phyloP scores from a whole-genome alignment of 2,888 invertebrate genomes.

The Pristionchus japonicus region DNA sequence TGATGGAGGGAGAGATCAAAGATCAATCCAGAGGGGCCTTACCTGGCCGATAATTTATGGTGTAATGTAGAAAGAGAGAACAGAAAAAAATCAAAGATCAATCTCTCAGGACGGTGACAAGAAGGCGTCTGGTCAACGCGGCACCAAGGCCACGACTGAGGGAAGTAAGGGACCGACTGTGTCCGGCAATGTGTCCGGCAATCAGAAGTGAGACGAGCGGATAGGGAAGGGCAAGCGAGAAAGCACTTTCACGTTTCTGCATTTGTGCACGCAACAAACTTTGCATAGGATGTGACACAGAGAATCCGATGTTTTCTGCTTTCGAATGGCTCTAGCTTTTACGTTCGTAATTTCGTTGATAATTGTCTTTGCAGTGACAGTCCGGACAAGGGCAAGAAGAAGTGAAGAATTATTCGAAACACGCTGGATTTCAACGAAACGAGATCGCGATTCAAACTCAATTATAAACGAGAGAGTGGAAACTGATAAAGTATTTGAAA shows the following conservation, averaged over 20 bases:
- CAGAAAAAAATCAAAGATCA: constrained; percentile 30
- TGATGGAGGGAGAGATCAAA: not conserved
- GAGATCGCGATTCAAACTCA: constrained; percentile 10
- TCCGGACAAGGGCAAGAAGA: not conserved
- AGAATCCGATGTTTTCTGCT: not conserved
- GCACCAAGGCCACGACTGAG: not conserved
- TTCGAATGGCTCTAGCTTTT: not conserved
- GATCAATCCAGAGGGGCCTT: too few species aligned
- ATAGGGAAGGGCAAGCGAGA: too few species aligned
- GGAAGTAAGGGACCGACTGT: not conserved
- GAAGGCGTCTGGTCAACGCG: not conserved
- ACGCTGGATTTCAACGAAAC: not conserved
- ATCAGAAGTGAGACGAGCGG: not conserved
- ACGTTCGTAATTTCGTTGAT: not conserved
- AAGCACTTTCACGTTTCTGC: not conserved
- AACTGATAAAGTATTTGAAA: not conserved
- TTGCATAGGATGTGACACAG: not conserved
- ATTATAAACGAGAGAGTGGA: constrained; percentile 12
- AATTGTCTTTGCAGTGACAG: not conserved
- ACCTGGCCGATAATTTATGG: too few species aligned
- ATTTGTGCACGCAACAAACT: not conserved
- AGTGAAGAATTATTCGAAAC: not conserved
- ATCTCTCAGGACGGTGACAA: constrained; percentile 25
- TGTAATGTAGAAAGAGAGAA: too few species aligned
- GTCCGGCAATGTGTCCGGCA: not conserved